Evolutionary conservation across 2,888 invertebrate species (phyloP).

Genomic region (Neria commutata): DNA sequence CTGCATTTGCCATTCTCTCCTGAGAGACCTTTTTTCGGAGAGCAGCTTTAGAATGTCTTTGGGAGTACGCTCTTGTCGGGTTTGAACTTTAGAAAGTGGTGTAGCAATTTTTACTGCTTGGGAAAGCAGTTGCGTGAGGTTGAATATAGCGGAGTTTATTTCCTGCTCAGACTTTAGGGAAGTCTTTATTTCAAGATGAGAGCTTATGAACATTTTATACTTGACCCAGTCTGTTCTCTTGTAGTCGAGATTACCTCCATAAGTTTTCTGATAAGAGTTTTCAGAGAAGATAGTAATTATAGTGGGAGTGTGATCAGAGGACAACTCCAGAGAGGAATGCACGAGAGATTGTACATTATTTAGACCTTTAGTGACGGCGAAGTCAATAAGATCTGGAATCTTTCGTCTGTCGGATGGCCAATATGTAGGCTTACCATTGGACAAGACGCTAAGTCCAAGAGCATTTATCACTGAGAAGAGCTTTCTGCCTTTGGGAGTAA

Average conservation of each 20-base stretch:
- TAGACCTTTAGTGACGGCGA: background rate
- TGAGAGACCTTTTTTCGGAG: background rate
- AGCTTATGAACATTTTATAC: no score
- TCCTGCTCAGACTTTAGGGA: background rate
- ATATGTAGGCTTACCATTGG: background rate
- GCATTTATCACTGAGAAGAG: background rate
- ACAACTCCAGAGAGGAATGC: background rate
- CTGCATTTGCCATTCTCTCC: background rate
- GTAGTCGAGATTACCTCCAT: no score
- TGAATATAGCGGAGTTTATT: background rate
- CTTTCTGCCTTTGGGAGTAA: background rate
- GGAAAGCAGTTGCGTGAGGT: no score
- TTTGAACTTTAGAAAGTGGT: no score
- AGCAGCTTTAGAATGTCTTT: no score
- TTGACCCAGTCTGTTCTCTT: no score
- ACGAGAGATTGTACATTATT: background rate
- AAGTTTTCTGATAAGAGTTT: no score
- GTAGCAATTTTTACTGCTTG: no score
- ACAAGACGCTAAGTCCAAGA: background rate
- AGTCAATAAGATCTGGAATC: constrained; percentile 1
- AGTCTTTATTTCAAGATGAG: background rate
- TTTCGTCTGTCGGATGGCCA: background rate
- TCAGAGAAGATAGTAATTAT: no score
- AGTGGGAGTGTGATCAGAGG: background rate
- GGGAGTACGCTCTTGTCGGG: no score